phyloP scores from a whole-genome alignment of 2,888 invertebrate species.

The Papilio elwesi region DNA sequence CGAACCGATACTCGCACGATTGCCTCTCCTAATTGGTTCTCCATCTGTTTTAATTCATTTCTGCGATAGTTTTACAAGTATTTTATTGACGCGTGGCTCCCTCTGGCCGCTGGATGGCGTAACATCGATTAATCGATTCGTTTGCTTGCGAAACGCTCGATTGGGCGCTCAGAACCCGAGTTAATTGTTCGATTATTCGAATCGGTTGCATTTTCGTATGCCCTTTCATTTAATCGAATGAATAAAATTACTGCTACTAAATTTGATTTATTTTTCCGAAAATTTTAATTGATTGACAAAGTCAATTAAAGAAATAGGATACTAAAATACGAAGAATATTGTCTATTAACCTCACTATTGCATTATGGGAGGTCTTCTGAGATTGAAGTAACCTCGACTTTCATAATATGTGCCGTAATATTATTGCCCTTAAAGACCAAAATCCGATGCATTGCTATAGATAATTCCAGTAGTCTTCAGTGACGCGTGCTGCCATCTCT shows the following conservation, averaged over 20 bases:
- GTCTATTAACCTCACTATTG: constrained; percentile 38
- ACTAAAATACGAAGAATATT: constrained; percentile 29
- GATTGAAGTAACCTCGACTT: constrained; percentile 17
- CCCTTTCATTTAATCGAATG: constrained; percentile 47
- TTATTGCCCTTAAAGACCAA: constrained; percentile 52
- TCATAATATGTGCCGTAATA: constrained; percentile 36
- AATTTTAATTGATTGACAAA: constrained; percentile 13
- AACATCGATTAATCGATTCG: constrained; percentile 82
- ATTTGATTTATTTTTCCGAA: neutral
- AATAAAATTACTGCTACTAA: constrained; percentile 34
- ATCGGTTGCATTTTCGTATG: constrained; percentile 63
- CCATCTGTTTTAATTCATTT: constrained; percentile 84
- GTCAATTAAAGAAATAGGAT: constrained; percentile 29
- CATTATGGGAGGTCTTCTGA: constrained; percentile 50
- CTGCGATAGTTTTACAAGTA: constrained; percentile 83
- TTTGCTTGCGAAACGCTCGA: constrained; percentile 75
- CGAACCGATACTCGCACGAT: constrained; percentile 79
- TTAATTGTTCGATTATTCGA: constrained; percentile 67
- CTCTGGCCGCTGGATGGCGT: constrained; percentile 73
- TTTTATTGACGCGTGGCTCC: constrained; percentile 83
- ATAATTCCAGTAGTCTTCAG: constrained; percentile 69
- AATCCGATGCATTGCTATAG: constrained; percentile 52
- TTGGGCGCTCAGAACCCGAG: constrained; percentile 60
- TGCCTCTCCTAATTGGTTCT: constrained; percentile 83
- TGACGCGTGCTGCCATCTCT: constrained; percentile 82